These are phyloP conservation scores for Frankliniella fusca DNA, from an alignment of 2,888 invertebrate species.

Conservation along the genomic window DNA sequence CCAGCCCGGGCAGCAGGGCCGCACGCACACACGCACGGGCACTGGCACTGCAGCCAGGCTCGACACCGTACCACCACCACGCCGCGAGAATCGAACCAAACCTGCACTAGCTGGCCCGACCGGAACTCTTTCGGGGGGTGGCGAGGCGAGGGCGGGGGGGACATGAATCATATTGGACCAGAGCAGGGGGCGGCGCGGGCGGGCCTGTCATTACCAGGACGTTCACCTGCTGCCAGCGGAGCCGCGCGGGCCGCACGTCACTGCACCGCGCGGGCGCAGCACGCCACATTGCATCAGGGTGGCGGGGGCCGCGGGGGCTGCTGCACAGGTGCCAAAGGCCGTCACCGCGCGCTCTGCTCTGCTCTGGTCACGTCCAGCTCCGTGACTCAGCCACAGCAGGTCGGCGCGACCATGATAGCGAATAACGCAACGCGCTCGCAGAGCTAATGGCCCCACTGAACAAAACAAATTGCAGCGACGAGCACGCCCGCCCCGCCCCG, in stretches of 20 bases:
- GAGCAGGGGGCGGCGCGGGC: background rate
- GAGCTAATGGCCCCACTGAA: too few species aligned
- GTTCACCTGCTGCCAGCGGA: background rate
- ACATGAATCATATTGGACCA: slow-evolving; percentile 12
- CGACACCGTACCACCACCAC: too few species aligned
- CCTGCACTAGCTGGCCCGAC: background rate
- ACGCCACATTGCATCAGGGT: background rate
- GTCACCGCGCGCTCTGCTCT: too few species aligned
- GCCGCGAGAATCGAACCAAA: background rate
- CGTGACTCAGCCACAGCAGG: too few species aligned
- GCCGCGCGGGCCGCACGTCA: background rate
- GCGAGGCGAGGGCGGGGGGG: background rate
- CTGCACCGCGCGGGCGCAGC: background rate
- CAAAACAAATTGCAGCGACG: too few species aligned
- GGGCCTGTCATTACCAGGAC: background rate
- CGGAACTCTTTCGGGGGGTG: slow-evolving; percentile 2
- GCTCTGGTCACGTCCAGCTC: too few species aligned
- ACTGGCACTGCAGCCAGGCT: background rate
- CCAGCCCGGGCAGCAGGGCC: background rate
- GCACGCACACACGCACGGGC: background rate
- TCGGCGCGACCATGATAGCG: too few species aligned
- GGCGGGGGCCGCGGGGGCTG: background rate
- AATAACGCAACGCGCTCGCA: background rate
- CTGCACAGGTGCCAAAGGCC: background rate
- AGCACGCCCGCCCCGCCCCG: background rate